phyloP scores from a whole-genome alignment of 2,113 vertebrate genomes.

The Ciconia stormi region DNA sequence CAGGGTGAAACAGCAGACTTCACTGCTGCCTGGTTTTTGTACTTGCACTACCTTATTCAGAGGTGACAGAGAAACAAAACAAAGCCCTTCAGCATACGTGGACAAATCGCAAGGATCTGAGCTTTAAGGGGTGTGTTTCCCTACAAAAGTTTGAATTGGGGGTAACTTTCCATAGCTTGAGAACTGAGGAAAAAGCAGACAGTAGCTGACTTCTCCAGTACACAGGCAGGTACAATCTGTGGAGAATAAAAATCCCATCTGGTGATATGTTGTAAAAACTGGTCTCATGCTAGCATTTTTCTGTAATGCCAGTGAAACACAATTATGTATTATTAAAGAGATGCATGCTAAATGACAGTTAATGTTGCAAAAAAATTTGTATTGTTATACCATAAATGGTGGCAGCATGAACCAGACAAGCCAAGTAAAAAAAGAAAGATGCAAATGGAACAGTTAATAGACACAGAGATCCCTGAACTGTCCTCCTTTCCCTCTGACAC shows the following conservation, averaged over 20 bases:
- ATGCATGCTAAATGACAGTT: not conserved
- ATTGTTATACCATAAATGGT: not conserved
- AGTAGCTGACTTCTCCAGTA: not conserved
- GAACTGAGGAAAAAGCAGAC: not conserved
- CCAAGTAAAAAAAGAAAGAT: conserved; percentile 1
- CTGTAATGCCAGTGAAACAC: not conserved
- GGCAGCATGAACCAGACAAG: not conserved
- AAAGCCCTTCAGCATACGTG: not conserved
- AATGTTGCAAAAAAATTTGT: not conserved
- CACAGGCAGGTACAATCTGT: not conserved
- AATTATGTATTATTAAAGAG: not conserved
- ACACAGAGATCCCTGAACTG: not conserved
- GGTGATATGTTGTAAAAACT: not conserved
- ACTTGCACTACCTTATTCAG: not conserved
- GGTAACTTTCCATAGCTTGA: not conserved
- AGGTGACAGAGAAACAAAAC: not conserved
- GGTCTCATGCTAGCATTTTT: not conserved
- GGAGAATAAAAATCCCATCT: not conserved
- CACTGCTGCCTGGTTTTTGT: not conserved
- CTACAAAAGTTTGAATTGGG: not conserved
- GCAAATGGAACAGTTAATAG: not conserved
- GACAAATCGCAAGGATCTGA: not conserved
- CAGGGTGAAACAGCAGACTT: not conserved
- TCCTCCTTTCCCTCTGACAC: not conserved
- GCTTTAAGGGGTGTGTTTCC: not conserved